Base-by-base conservation (phyloP, 1,140 invertebrate species). In the Drosophila arizonae region DNA sequence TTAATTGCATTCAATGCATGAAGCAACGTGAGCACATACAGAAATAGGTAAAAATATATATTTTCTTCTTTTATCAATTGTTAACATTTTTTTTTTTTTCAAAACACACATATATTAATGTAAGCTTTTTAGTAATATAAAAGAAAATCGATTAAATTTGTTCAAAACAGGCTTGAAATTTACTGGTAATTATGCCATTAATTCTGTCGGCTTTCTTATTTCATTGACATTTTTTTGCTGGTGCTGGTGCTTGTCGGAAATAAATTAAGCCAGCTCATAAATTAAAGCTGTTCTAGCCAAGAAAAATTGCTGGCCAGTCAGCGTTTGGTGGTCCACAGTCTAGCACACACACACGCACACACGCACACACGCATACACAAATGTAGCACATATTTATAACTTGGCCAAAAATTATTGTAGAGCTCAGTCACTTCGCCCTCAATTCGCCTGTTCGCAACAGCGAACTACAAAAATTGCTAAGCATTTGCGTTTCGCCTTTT, bases 191-290 rank as follows among this genome's bases (percentile, higher is more conserved):
- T 61, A 73, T 69, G 48, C 6, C 11, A 56, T 61, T 50, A 54
- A 72, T 61, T 72, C n/a, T 6, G 21, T 39, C 10, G 36, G 6
- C 24, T 26, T 17, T 46, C 21, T 4, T 41, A 48, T 55, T 46
- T 56, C 17, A n/a, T 52, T 24, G 43, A 11, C 17, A 48, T 52
- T 68, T 68, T 56, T 9, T 55, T 24, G 56, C 2, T 51, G 5
- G 24, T 24, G 65, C 2, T 51, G 9, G 33, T 39, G n/a, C 36
- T 13, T 0, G 50, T 30, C 79, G 84, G 79, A 87, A 88, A 88
- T 88, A 82, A 87, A 88, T 87, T 87, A 87, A 77, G 79, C 54
- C 79, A 79, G 84, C 82, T 73, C 79, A 87, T 87, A 87, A 82
- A 87, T 87, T 77, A 88, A 70, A 72, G 68, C 61, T 57, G 73